These are phyloP conservation scores for Himalopsyche anomala DNA, from an alignment of 2,888 invertebrate genomes.

Conservation along the genomic window DNA sequence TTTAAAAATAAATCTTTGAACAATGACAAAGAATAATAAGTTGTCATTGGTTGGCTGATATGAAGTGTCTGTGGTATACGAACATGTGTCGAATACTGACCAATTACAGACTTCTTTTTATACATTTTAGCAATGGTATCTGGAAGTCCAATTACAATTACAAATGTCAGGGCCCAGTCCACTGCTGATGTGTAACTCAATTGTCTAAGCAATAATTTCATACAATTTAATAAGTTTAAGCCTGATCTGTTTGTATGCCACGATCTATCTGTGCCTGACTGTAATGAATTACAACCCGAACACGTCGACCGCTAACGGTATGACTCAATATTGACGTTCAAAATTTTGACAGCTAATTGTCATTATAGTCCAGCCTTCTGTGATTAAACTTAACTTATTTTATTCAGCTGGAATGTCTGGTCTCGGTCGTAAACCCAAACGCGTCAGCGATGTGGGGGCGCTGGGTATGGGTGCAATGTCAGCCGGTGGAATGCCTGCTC, in stretches of 20 bases:
- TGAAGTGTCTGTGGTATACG: not conserved
- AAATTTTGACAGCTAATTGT: conserved; percentile 12
- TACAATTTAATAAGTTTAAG: not conserved
- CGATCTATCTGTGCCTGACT: not conserved
- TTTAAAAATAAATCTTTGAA: not conserved
- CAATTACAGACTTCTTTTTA: not conserved
- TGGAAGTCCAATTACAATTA: not conserved
- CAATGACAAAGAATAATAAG: not conserved
- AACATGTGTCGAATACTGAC: not conserved
- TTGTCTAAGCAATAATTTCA: not conserved
- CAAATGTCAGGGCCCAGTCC: not conserved
- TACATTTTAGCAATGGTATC: not conserved
- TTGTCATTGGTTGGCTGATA: not conserved
- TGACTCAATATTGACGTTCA: conserved; percentile 61
- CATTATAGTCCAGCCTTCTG: not conserved
- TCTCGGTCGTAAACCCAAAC: conserved; percentile 78
- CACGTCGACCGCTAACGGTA: conserved; percentile 74
- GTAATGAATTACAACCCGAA: conserved; percentile 73
- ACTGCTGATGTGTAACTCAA: conserved; percentile 31
- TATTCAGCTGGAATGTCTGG: conserved; percentile 71
- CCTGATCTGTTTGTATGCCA: not conserved
- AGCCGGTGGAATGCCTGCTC: conserved; percentile 66
- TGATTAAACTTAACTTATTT: conserved; percentile 65
- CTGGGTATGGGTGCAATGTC: conserved; percentile 79
- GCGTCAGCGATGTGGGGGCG: conserved; percentile 83